phyloP scores from a whole-genome alignment of 2,113 vertebrate genomes.

The Cervus canadensis region DNA sequence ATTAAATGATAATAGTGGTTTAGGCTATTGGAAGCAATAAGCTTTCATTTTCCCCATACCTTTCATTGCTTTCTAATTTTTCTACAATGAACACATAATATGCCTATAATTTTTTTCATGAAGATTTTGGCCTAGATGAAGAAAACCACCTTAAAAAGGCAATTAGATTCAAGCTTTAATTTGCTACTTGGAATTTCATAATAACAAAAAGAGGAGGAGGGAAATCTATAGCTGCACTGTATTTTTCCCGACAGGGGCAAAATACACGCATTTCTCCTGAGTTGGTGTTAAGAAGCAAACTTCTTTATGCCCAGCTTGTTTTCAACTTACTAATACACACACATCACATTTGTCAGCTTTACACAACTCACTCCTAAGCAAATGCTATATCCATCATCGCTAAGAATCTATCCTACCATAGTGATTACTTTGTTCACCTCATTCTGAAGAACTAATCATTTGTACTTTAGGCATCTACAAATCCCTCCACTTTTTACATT shows the following conservation, averaged over 20 bases:
- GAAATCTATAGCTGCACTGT: not conserved
- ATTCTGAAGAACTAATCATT: conserved; percentile 13
- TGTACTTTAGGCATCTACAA: conserved; percentile 25
- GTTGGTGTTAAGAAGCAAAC: not conserved
- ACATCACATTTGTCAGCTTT: conserved; percentile 18
- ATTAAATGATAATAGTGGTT: not conserved
- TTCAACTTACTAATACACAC: conserved; percentile 7
- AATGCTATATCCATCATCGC: conserved; percentile 34
- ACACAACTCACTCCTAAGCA: conserved; percentile 25
- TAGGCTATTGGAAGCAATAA: not conserved
- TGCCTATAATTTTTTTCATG: not conserved
- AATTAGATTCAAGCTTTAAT: not conserved
- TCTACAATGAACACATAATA: not conserved
- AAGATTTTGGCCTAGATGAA: not conserved
- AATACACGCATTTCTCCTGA: not conserved
- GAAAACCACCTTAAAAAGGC: not conserved
- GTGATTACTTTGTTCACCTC: conserved; percentile 41
- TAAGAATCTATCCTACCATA: conserved; percentile 21
- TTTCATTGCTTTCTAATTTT: conserved; percentile 16
- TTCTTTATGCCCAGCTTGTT: not conserved
- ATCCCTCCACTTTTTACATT: conserved; percentile 5
- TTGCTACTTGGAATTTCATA: not conserved
- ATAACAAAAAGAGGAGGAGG: not conserved
- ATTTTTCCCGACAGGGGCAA: not conserved
- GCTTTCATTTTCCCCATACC: not conserved